A percentile compares a stretch with the other conserved stretches of the same genome.
Evolutionary conservation across 2,113 vertebrate genomes (phyloP).

Genomic region (Fulmarus glacialis): DNA sequence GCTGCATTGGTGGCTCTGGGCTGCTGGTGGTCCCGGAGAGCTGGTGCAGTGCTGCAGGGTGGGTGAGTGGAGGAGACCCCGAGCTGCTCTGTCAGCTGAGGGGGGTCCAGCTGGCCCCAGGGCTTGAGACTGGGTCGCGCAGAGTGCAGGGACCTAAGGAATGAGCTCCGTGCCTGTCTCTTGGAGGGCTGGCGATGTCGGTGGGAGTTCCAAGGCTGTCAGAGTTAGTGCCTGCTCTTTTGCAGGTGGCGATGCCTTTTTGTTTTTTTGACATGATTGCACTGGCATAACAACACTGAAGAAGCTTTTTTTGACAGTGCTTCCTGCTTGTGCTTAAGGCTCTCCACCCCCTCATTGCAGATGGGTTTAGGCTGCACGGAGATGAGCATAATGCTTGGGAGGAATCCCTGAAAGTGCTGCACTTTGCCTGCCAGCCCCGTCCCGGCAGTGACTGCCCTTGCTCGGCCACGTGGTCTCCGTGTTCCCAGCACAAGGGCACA

Average conservation of each 20-base stretch:
- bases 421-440: background rate
- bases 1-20: background rate
- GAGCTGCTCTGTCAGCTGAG: background rate
- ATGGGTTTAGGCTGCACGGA: background rate
- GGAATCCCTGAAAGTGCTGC: background rate
- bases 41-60: accelerated
- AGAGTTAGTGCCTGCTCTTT: constrained; percentile 18
- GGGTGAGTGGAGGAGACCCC: no score
- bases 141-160: background rate
- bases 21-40: background rate
- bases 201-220: background rate
- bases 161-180: accelerated
- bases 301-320: constrained; percentile 30
- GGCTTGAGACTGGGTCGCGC: accelerated
- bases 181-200: background rate
- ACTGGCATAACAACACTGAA: background rate
- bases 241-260: background rate
- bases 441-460: background rate
- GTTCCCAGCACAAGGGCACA: background rate
- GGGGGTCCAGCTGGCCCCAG: background rate
- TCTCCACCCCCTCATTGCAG: constrained; percentile 52
- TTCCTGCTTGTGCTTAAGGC: constrained; percentile 23
- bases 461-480: accelerated
- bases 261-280: background rate
- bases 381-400: background rate